These are phyloP conservation scores for Hirudinaria manillensis DNA, from an alignment of 2,888 invertebrate genomes.

Conservation along the genomic window DNA sequence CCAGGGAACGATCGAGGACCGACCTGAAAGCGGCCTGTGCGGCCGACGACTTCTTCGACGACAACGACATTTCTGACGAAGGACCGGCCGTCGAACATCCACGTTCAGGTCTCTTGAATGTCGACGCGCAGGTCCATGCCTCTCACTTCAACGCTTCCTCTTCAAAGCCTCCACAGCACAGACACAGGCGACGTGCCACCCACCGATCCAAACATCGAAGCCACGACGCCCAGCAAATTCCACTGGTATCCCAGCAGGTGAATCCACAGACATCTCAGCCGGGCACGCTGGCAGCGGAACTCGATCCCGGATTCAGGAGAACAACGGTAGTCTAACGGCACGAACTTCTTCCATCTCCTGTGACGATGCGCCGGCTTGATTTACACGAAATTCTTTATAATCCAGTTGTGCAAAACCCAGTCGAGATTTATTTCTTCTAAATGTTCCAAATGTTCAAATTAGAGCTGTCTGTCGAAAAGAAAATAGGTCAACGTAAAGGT, in stretches of 20 bases:
- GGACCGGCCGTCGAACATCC: background rate
- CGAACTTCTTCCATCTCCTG: too few relatives aligned
- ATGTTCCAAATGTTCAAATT: too few relatives aligned
- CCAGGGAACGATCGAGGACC: background rate
- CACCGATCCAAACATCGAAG: slow-evolving; percentile 5
- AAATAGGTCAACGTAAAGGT: too few relatives aligned
- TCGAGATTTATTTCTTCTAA: too few relatives aligned
- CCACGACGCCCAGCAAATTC: background rate
- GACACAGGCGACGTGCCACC: background rate
- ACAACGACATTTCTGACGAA: slow-evolving; percentile 13
- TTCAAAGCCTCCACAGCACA: slow-evolving; percentile 9
- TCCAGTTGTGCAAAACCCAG: too few relatives aligned
- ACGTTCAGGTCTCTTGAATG: background rate
- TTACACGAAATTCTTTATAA: too few relatives aligned
- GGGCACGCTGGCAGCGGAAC: background rate
- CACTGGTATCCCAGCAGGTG: background rate
- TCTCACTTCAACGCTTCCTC: slow-evolving; percentile 4
- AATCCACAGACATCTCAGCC: background rate
- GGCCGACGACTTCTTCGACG: background rate
- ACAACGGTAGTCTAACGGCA: slow-evolving; percentile 8
- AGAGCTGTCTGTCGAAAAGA: too few relatives aligned
- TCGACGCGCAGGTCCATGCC: slow-evolving; percentile 15
- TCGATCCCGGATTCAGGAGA: slow-evolving; percentile 14
- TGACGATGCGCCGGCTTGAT: too few relatives aligned
- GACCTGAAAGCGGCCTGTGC: background rate